These are phyloP conservation scores for Octomys mimax DNA, from an alignment of 2,797 vertebrate species.

Conservation along the genomic window DNA sequence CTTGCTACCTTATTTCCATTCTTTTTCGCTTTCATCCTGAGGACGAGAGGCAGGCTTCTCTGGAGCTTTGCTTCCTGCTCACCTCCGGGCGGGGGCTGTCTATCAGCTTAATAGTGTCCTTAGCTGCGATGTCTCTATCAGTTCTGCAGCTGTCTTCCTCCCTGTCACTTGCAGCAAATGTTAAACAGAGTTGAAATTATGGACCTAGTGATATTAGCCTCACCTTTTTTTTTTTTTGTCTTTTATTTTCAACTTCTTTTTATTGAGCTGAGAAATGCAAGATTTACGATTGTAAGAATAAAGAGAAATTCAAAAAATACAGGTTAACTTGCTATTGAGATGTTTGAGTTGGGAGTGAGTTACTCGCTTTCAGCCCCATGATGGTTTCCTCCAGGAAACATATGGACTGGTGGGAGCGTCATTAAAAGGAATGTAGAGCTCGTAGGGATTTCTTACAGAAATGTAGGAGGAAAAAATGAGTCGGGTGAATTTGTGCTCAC, in stretches of 20 bases:
- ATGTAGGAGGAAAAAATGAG: constrained; percentile 12
- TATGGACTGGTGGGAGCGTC: not conserved
- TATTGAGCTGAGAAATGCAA: not conserved
- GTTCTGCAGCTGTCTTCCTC: constrained; percentile 4
- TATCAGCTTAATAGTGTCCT: not conserved
- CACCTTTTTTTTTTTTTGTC: not conserved
- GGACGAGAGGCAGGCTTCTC: not conserved
- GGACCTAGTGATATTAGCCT: not conserved
- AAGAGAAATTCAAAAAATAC: not conserved
- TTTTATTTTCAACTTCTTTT: constrained; percentile 43
- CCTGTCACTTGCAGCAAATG: not conserved
- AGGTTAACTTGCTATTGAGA: constrained; percentile 4
- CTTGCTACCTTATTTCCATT: constrained; percentile 30
- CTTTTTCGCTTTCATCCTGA: constrained; percentile 32
- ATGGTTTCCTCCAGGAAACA: constrained; percentile 14
- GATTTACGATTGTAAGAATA: not conserved
- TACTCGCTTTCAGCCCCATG: not conserved
- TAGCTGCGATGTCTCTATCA: not conserved
- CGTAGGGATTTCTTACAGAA: not conserved
- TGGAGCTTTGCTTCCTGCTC: constrained; percentile 14
- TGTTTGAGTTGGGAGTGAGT: not conserved
- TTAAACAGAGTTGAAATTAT: constrained; percentile 56
- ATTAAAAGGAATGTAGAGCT: not conserved
- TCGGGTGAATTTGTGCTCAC: not conserved
- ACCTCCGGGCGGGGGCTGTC: not conserved